A percentile compares a stretch with the other conserved stretches of the same genome.
These are phyloP conservation scores for Trichogramma dendrolimi DNA, from an alignment of 2,888 invertebrate genomes.

Conservation along the genomic window DNA sequence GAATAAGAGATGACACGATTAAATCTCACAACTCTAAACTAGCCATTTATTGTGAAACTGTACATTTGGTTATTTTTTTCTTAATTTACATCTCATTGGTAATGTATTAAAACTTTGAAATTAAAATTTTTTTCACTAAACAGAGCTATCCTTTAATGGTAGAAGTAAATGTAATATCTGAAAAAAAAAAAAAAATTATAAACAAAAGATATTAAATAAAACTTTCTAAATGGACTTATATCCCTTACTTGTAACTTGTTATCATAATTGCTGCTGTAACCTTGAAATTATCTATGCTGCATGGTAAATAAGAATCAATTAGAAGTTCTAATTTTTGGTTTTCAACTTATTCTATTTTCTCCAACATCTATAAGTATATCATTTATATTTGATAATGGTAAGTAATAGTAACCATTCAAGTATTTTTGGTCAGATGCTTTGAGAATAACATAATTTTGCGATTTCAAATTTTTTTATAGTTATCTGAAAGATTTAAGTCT, in stretches of 20 bases:
- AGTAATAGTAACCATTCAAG: conserved; percentile 62
- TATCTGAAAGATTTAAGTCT: conserved; percentile 1
- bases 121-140: not conserved
- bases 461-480: conserved; percentile 2
- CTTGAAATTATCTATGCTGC: conserved; percentile 60
- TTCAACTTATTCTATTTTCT: conserved; percentile 70
- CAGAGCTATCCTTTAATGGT: conserved; percentile 30
- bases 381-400: conserved; percentile 53
- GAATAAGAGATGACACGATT: no score
- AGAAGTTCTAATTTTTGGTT: conserved; percentile 59
- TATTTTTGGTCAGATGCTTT: conserved; percentile 56
- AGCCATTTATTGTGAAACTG: no score
- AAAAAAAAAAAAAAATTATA: conserved; percentile 27
- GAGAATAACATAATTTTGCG: conserved; percentile 37
- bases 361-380: conserved; percentile 67
- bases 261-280: conserved; percentile 56
- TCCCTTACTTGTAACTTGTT: conserved; percentile 54
- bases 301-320: conserved; percentile 69
- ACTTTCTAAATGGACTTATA: not conserved
- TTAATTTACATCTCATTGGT: no score
- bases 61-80: no score
- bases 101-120: no score
- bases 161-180: conserved; percentile 44
- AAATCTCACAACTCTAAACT: no score
- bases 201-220: not conserved